A percentile compares a stretch with the other conserved stretches of the same genome.
These are phyloP conservation scores for Nematopogon swammerdamellus DNA, from an alignment of 2,888 invertebrate species.

Conservation along the genomic window DNA sequence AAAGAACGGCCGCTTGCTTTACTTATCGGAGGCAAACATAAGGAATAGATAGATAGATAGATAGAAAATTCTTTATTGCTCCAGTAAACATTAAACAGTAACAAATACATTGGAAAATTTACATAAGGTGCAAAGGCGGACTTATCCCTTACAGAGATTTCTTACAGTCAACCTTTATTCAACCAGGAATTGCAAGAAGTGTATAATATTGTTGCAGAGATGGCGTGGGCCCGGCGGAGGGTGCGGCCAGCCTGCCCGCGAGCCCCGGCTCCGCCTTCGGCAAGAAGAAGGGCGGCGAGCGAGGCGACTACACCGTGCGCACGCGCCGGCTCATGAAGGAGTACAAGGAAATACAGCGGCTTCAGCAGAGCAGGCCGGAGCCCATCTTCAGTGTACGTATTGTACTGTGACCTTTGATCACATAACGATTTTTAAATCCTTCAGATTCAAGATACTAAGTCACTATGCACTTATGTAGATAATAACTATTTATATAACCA, in stretches of 20 bases:
- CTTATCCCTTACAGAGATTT: no score
- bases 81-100: no score
- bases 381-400: slow-evolving; percentile 69
- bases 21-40: no score
- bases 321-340: slow-evolving; percentile 84
- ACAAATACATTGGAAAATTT: no score
- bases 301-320: slow-evolving; percentile 55
- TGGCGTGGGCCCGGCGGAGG: slow-evolving; percentile 48
- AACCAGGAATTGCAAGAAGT: no score
- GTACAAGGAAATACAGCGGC: slow-evolving; percentile 72
- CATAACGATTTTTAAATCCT: neutral
- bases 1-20: no score
- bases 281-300: slow-evolving; percentile 40
- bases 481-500: no score
- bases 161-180: no score
- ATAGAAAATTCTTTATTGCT: no score
- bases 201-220: slow-evolving; percentile 32
- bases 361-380: slow-evolving; percentile 65
- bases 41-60: no score
- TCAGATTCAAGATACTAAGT: slow-evolving; percentile 9
- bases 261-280: slow-evolving; percentile 46
- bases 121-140: no score
- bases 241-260: slow-evolving; percentile 40
- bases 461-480: no score
- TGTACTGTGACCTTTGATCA: neutral